Evolutionary conservation across 1,140 invertebrate species (phyloP), one percentile per base, ranked within the genome.

Genomic region (Battus philenor): DNA sequence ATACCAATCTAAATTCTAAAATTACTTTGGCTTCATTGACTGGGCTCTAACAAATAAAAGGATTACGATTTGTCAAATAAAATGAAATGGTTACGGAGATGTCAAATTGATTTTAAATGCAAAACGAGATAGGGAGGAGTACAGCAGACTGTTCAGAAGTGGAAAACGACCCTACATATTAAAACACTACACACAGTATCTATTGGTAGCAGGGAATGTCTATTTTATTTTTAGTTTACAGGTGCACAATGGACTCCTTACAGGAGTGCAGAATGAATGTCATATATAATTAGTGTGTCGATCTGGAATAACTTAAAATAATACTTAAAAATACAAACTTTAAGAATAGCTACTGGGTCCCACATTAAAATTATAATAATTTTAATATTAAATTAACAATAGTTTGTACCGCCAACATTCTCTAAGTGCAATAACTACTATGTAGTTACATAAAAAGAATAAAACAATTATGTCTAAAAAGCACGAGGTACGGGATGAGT

Each of bases 321-420:
- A 75, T 72, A 81, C 75, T 78, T 77, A 80, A 60, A 73, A 64
- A 78, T 76, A 79, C 61, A 70, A 44, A 49, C 62, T 62, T 60
- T 59, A 52, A 64, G 54, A 73, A 66, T 74, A 79, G 54, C 74
- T 81, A 80, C 66, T 77, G 78, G 78, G 76, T 85, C 81, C 81
- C 78, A 56, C 56, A 51, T 78, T 54, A 61, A 70, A 80, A 69
- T 66, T 67, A 74, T 68, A 74, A 64, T 68, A 68, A 52, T 54
- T 63, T 54, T 60, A 54, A 59, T 33, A 54, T 59, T 50, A 65
- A 62, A 61, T 56, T 66, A 68, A 68, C 39, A 27, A 44, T 50
- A 61, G 47, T 68, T 72, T 65, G 71, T 72, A 75, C 71, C 72
- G 78, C 73, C 80, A 73, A 77, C 80, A 75, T 82, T 82, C 77